Evolutionary conservation across 2,888 invertebrate genomes (phyloP), one percentile per base, ranked within the genome.

Genomic region (Cerastis rubricosa): DNA sequence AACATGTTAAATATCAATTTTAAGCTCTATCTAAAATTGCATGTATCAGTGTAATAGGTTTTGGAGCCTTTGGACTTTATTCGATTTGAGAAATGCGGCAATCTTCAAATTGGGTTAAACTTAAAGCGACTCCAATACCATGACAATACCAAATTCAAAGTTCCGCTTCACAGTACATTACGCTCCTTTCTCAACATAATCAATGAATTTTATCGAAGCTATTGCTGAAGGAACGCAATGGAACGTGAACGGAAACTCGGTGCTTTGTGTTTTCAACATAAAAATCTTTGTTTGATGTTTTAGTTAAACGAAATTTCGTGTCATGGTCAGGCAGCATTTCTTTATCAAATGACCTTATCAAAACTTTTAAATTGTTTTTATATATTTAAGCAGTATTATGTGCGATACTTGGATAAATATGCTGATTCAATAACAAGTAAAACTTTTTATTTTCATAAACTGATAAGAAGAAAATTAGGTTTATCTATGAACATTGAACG

Each of bases 121-220:
- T 47, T 78, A 64, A 72, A 78, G 64, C 66, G 74, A 63, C 59
- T 68, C 47, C 74, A 69, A 74, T 81, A 74, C 76, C 71, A 76
- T 66, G 68, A 84, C 65, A 80, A 71, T 61, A 71, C 63, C 64
- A 74, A 76, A 74, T 85, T 71, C 74, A 73, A 79, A 75, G 75
- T 85, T 78, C 66, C 65, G 71, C 75, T 77, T 79, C 79, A 74
- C 71, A 85, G 74, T 82, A 79, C 74, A 71, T 79, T 76, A 74
- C 76, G 68, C 63, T 77, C 40, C 66, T 77, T 87, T 74, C 70
- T 73, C 77, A 76, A 73, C 25, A 64, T 73, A 74, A 86, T 80
- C 84, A 76, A 83, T 86, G 69, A 80, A 83, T 75, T 78, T 85
- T 78, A 78, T 76, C 66, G 71, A 61, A 75, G 86, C 59, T 78